Conservation (phyloP, 2,113 vertebrate species). For the Myrmecophaga tridactyla region DNA sequence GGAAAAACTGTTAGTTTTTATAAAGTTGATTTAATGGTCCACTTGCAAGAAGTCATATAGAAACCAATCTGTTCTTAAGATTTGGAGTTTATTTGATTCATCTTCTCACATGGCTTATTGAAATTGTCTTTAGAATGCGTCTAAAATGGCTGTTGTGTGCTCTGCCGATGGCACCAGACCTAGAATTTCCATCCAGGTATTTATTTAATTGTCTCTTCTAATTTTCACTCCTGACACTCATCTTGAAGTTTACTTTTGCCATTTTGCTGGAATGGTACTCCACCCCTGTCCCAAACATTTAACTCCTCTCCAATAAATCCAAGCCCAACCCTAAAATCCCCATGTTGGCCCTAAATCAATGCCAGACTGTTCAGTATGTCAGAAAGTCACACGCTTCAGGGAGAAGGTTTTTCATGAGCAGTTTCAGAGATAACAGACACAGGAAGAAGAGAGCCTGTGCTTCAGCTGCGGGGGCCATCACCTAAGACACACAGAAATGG, state of each 20-base stretch:
- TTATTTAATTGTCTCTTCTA: conserved; percentile 78
- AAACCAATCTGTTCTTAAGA: conserved; percentile 68
- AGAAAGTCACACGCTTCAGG: conserved; percentile 55
- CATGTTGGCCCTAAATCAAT: conserved; percentile 73
- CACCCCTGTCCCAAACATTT: conserved; percentile 70
- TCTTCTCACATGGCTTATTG: conserved; percentile 75
- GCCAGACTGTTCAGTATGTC: conserved; percentile 61
- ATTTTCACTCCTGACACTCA: conserved; percentile 75
- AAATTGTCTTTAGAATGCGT: conserved; percentile 77
- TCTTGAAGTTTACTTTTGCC: conserved; percentile 72
- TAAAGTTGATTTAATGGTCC: conserved; percentile 76
- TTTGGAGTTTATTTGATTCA: conserved; percentile 69
- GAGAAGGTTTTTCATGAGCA: conserved; percentile 47
- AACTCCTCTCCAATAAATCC: conserved; percentile 66
- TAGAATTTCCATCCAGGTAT: conserved; percentile 71
- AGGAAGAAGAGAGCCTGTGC: neutral
- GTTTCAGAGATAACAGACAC: conserved; percentile 54
- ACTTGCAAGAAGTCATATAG: conserved; percentile 74
- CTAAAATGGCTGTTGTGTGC: conserved; percentile 61
- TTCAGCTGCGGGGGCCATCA: neutral
- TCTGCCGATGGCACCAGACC: conserved; percentile 55
- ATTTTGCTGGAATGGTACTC: conserved; percentile 69
- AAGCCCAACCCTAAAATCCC: conserved; percentile 69
- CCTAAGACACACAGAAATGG: neutral
- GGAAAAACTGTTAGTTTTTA: conserved; percentile 73